These are phyloP conservation scores for Sebastes ruberrimus DNA, from an alignment of 2,797 vertebrate species.

Conservation along the genomic window DNA sequence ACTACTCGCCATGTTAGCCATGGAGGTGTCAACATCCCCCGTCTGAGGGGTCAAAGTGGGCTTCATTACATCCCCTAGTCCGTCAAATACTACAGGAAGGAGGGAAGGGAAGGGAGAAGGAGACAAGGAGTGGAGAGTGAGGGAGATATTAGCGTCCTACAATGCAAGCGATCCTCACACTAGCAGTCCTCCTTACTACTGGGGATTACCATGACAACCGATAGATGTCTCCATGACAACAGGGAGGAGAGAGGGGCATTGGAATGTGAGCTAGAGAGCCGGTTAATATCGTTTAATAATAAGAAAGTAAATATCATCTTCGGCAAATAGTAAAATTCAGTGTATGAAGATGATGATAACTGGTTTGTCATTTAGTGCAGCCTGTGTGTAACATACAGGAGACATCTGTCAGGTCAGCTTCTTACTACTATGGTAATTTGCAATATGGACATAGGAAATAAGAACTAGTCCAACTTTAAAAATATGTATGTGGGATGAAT, in stretches of 20 bases:
- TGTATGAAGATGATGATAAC: background rate
- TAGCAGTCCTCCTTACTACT: slow-evolving; percentile 43
- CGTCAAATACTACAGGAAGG: slow-evolving; percentile 90
- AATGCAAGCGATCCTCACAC: slow-evolving; percentile 47
- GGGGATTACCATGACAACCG: slow-evolving; percentile 70
- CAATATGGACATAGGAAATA: background rate
- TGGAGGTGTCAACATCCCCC: slow-evolving; percentile 94
- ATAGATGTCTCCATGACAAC: slow-evolving; percentile 73
- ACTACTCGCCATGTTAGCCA: slow-evolving; percentile 98
- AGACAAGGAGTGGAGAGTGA: slow-evolving; percentile 2
- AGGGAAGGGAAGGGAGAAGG: background rate
- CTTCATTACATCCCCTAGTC: slow-evolving; percentile 97
- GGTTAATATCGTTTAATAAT: background rate
- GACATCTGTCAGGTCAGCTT: slow-evolving; percentile 9
- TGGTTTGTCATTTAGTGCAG: background rate
- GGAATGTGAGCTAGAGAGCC: slow-evolving; percentile 4
- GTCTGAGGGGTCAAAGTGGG: slow-evolving; percentile 93
- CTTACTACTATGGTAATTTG: background rate
- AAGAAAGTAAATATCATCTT: background rate
- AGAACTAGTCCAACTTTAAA: background rate
- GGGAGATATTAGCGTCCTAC: slow-evolving; percentile 56
- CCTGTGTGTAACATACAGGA: background rate
- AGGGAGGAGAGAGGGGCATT: slow-evolving; percentile 32
- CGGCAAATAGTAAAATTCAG: background rate
- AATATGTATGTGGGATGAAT: background rate